Evolutionary conservation across 2,113 vertebrate genomes (phyloP), one percentile per base, ranked within the genome.

Genomic region (Hiodon tergisus): DNA sequence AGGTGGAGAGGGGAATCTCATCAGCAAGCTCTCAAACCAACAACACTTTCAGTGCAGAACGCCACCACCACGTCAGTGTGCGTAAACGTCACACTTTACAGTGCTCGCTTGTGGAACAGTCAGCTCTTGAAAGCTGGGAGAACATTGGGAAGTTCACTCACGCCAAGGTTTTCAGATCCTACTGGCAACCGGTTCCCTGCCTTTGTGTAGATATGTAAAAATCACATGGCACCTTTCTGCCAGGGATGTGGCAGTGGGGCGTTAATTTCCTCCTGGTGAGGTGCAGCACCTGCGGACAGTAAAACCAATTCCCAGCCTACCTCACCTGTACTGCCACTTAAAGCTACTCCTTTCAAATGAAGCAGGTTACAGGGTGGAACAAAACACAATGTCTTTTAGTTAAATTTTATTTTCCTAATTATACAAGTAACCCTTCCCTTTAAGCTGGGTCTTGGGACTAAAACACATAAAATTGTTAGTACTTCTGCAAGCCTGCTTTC

Each of bases 1-100:
- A 82, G 82, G 82, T 78, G 73, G 78, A 79, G 78, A 83, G 77
- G 81, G 73, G 54, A 71, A 79, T 78, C 62, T 77, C n/a, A 58
- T 53, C 62, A 67, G 14, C 63, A 48, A 67, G 62, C 63, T 31
- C 31, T 31, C 31, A 31, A 31, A 31, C 53, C 48, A 53, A 74
- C 14, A 61, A 66, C 62, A 74, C 63, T n/a, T 47, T 11, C n/a
- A 54, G 68, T 59, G 73, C 73, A 57, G 62, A 75, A 31, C 2
- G 65, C 67, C 54, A 14, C 54, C 61, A 73, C 71, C 47, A 60
- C 71, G 63, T 73, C 72, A 73, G 50, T 67, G 14, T 59, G 6
- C 62, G 17, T 53, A 50, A 16, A 66, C 16, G 13, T 68, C 63
- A n/a, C 53, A 51, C 3, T 54, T 46, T 68, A 53, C 67, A 68